phyloP scores from a whole-genome alignment of 2,113 vertebrate species.

The Gnathonemus longibarbis region DNA sequence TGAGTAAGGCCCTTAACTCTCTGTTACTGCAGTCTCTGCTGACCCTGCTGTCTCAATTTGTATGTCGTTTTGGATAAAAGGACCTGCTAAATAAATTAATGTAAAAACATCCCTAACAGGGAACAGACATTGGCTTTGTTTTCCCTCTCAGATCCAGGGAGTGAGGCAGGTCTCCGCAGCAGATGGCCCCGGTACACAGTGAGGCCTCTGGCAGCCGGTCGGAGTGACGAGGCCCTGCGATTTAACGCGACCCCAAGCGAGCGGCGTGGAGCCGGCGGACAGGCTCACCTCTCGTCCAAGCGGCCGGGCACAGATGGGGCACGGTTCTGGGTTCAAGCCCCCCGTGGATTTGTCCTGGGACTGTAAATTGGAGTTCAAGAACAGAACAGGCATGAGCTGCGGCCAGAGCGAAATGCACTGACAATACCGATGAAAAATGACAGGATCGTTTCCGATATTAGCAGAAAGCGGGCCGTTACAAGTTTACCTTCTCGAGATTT shows the following conservation, averaged over 20 bases:
- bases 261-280: neutral
- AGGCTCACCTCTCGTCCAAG: constrained; percentile 81
- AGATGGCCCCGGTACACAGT: neutral
- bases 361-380: constrained; percentile 45
- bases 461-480: neutral
- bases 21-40: neutral
- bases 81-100: neutral
- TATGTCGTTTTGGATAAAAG: neutral
- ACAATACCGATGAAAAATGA: neutral
- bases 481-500: constrained; percentile 86
- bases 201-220: neutral
- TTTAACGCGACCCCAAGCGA: neutral
- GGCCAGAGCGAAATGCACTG: neutral
- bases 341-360: constrained; percentile 93
- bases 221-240: neutral
- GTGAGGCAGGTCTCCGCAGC: neutral
- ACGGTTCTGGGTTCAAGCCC: constrained; percentile 90
- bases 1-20: neutral
- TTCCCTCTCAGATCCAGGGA: neutral
- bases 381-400: neutral
- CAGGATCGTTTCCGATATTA: neutral
- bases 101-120: neutral
- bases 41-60: neutral
- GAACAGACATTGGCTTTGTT: neutral
- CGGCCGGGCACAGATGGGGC: constrained; percentile 89